A percentile compares a stretch with the other conserved stretches of the same genome.
Conservation (phyloP, 2,888 invertebrate species). For the Eupeodes latifasciatus region DNA sequence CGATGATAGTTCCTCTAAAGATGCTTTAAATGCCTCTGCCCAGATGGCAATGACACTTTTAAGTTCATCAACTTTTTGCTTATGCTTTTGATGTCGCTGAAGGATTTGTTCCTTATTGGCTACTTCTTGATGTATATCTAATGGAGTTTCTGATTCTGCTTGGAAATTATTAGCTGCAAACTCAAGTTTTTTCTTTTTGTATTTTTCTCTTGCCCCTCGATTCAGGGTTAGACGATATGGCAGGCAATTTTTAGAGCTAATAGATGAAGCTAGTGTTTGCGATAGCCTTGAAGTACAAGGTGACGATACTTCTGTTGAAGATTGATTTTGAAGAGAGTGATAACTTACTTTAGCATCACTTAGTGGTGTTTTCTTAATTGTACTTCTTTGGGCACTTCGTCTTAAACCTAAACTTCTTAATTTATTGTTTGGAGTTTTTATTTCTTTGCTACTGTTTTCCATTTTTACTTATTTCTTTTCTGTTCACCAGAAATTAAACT, state of each 20-base stretch:
- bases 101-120: constrained; percentile 75
- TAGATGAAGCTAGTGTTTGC: neutral
- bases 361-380: constrained; percentile 35
- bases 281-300: constrained; percentile 73
- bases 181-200: constrained; percentile 73
- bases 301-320: constrained; percentile 40
- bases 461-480: neutral
- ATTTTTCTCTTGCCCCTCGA: constrained; percentile 69
- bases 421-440: constrained; percentile 59
- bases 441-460: constrained; percentile 13
- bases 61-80: constrained; percentile 75
- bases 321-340: constrained; percentile 42
- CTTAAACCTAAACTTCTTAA: constrained; percentile 54
- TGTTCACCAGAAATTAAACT: neutral
- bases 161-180: constrained; percentile 6
- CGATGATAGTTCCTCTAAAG: constrained; percentile 79
- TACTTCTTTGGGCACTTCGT: constrained; percentile 17
- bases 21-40: constrained; percentile 79
- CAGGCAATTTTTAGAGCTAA: constrained; percentile 77
- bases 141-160: neutral
- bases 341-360: constrained; percentile 75
- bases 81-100: constrained; percentile 60
- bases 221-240: constrained; percentile 78
- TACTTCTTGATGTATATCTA: constrained; percentile 57
- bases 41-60: constrained; percentile 78